phyloP scores from a whole-genome alignment of 1,140 invertebrate species.

The Akabosia matsudoensis region DNA sequence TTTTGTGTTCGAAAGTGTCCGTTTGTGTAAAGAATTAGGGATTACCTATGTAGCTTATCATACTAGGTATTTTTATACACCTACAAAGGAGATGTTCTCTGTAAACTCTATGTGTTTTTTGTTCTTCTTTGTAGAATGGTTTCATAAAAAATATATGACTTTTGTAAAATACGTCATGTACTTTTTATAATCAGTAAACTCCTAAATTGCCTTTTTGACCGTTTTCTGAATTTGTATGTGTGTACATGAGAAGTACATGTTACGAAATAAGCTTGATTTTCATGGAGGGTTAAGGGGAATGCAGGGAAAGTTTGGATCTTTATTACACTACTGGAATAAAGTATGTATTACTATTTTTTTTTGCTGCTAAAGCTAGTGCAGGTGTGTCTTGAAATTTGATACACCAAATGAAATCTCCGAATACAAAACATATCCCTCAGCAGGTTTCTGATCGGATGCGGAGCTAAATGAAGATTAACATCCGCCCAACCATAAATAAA shows the following conservation, averaged over 20 bases:
- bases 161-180: slow-evolving; percentile 9
- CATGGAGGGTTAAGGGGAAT: neutral
- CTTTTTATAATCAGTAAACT: neutral
- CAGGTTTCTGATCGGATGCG: too few relatives aligned
- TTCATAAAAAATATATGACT: slow-evolving; percentile 12
- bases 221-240: neutral
- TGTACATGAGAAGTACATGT: neutral
- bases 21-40: too few relatives aligned
- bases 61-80: neutral
- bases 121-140: neutral
- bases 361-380: too few relatives aligned
- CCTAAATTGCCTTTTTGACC: neutral
- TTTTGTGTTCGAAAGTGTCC: too few relatives aligned
- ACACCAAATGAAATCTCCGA: too few relatives aligned
- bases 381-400: too few relatives aligned
- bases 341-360: too few relatives aligned
- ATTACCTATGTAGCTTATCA: too few relatives aligned
- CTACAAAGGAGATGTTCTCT: neutral
- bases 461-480: too few relatives aligned
- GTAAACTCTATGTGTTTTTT: neutral
- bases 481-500: too few relatives aligned
- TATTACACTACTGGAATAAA: neutral
- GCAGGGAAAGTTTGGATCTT: neutral
- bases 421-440: too few relatives aligned
- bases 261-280: neutral